phyloP scores from a whole-genome alignment of 2,113 vertebrate genomes.

The Hippopotamus amphibius region DNA sequence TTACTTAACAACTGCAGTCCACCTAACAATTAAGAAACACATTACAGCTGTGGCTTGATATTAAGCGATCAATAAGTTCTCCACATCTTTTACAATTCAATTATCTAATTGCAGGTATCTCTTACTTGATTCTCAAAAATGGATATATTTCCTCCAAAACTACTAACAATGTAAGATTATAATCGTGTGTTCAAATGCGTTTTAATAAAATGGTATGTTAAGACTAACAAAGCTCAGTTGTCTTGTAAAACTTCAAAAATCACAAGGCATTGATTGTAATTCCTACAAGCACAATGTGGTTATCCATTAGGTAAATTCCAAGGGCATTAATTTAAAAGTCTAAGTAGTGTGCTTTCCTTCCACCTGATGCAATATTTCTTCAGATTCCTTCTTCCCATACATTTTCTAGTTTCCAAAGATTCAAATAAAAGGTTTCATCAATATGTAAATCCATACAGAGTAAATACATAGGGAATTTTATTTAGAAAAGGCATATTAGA shows the following conservation, averaged over 20 bases:
- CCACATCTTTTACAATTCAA: not conserved
- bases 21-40: not conserved
- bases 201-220: slow-evolving; percentile 24
- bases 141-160: not conserved
- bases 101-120: not conserved
- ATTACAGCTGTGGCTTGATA: not conserved
- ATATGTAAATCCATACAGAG: not conserved
- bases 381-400: not conserved
- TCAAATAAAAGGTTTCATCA: slow-evolving; percentile 25
- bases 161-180: slow-evolving; percentile 15
- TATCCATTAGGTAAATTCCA: not conserved
- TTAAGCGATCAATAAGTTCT: not conserved
- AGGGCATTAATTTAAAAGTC: not conserved
- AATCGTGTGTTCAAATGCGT: not conserved
- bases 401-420: not conserved
- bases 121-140: not conserved
- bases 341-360: not conserved
- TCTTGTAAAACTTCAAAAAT: slow-evolving; percentile 24
- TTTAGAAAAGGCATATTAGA: not conserved
- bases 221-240: not conserved
- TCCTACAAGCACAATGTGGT: not conserved
- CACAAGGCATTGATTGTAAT: not conserved
- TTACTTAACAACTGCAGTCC: not conserved
- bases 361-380: not conserved
- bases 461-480: not conserved